A percentile compares a stretch with the other conserved stretches of the same genome.
These are phyloP conservation scores for Listronotus bonariensis DNA, from an alignment of 1,140 invertebrate species.

Conservation along the genomic window DNA sequence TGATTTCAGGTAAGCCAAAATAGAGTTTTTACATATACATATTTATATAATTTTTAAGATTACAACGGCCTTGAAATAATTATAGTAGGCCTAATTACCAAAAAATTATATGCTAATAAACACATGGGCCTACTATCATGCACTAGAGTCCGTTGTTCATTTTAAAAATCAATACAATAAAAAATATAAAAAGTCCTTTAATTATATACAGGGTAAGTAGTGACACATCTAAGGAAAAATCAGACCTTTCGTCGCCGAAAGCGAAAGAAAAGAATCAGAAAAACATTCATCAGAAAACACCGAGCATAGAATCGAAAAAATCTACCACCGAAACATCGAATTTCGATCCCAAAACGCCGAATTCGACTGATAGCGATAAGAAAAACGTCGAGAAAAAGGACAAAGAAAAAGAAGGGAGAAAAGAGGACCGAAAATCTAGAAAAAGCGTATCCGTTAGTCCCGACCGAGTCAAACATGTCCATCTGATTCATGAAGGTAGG, in stretches of 20 bases:
- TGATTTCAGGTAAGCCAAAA: constrained; percentile 17
- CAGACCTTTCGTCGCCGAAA: constrained; percentile 39
- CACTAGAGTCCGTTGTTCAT: no score
- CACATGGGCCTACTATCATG: no score
- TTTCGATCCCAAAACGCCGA: constrained; percentile 43
- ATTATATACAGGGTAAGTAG: neutral
- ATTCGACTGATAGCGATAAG: constrained; percentile 43
- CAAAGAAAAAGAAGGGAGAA: constrained; percentile 21
- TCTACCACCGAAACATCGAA: constrained; percentile 40
- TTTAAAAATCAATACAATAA: no score
- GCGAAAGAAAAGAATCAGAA: constrained; percentile 31
- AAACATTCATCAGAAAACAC: constrained; percentile 43
- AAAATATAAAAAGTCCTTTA: constrained; percentile 5
- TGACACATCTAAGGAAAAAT: constrained; percentile 16
- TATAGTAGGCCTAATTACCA: no score
- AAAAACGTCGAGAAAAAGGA: constrained; percentile 38
- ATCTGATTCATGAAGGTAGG: constrained; percentile 43
- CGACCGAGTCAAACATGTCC: constrained; percentile 47
- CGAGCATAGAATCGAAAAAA: constrained; percentile 47
- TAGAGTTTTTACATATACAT: neutral
- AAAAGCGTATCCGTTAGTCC: constrained; percentile 51
- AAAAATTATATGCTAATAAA: no score
- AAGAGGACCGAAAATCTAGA: constrained; percentile 37
- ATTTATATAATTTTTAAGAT: no score
- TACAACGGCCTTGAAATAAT: no score